phyloP scores from a whole-genome alignment of 2,888 invertebrate species.

The Subacronicta megacephala region DNA sequence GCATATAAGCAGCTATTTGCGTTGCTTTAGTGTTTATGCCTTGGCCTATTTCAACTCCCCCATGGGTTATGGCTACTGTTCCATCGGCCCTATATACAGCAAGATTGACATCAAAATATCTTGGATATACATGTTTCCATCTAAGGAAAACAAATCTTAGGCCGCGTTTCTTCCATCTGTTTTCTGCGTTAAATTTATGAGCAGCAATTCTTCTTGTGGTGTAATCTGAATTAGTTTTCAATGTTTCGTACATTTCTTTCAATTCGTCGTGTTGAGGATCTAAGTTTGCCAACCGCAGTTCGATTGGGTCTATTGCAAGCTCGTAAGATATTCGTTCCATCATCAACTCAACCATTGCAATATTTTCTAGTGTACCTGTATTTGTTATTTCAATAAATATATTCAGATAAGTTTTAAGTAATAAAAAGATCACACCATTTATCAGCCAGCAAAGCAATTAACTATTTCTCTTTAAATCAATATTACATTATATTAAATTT shows the following conservation, averaged over 20 bases:
- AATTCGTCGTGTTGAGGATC: constrained; percentile 64
- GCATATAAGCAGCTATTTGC: constrained; percentile 91
- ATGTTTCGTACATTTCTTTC: constrained; percentile 82
- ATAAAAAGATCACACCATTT: no score
- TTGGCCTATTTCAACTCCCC: constrained; percentile 92
- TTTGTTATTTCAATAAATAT: no score
- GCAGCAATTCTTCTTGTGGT: constrained; percentile 80
- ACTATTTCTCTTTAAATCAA: no score
- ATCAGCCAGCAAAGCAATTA: no score
- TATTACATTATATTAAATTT: no score
- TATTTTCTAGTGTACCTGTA: constrained; percentile 85
- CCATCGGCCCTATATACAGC: constrained; percentile 80
- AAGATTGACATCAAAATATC: constrained; percentile 53
- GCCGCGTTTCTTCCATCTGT: constrained; percentile 93
- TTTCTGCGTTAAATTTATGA: constrained; percentile 88
- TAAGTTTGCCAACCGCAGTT: constrained; percentile 88
- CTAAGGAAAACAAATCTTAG: constrained; percentile 90
- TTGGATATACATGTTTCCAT: constrained; percentile 68
- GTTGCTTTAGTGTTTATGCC: constrained; percentile 92
- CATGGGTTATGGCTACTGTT: constrained; percentile 91
- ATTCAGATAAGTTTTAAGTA: no score
- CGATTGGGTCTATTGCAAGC: constrained; percentile 86
- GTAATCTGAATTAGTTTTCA: constrained; percentile 80
- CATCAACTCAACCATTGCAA: constrained; percentile 88
- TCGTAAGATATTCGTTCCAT: constrained; percentile 91